Conservation (phyloP, 1,140 invertebrate species). For the Macrosteles quadrilineatus region DNA sequence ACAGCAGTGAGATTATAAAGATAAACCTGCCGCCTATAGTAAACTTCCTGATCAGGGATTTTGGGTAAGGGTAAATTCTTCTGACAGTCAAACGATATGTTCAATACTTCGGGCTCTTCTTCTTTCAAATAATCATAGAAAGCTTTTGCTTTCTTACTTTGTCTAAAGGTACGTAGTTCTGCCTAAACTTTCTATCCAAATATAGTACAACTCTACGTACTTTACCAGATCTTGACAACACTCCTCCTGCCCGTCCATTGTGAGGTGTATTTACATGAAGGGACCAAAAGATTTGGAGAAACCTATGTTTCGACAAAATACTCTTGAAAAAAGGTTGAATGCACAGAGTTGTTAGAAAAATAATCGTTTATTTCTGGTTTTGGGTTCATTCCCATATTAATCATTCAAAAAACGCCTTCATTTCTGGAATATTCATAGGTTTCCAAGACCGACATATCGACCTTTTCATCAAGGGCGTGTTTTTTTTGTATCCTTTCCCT, state of each 20-base stretch:
- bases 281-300: not conserved
- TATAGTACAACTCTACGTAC: not conserved
- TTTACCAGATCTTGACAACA: not conserved
- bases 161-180: not conserved
- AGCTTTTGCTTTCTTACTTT: not conserved
- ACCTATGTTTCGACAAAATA: not conserved
- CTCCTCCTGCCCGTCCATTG: not conserved
- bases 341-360: conserved; percentile 6
- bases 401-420: conserved; percentile 15
- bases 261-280: not conserved
- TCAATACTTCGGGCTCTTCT: too few species aligned
- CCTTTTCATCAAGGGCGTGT: not conserved
- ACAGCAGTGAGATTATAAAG: too few species aligned
- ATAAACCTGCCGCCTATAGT: too few species aligned
- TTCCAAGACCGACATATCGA: not conserved
- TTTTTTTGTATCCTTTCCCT: conserved; percentile 16
- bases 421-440: not conserved
- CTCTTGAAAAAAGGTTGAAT: not conserved
- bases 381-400: conserved; percentile 14
- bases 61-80: too few species aligned
- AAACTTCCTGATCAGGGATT: too few species aligned
- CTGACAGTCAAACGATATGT: too few species aligned
- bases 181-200: not conserved
- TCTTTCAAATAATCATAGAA: not conserved
- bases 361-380: conserved; percentile 20